A percentile compares a stretch with the other conserved stretches of the same genome.
Conservation (phyloP, 2,113 vertebrate genomes). For the Brachionichthys hirsutus region DNA sequence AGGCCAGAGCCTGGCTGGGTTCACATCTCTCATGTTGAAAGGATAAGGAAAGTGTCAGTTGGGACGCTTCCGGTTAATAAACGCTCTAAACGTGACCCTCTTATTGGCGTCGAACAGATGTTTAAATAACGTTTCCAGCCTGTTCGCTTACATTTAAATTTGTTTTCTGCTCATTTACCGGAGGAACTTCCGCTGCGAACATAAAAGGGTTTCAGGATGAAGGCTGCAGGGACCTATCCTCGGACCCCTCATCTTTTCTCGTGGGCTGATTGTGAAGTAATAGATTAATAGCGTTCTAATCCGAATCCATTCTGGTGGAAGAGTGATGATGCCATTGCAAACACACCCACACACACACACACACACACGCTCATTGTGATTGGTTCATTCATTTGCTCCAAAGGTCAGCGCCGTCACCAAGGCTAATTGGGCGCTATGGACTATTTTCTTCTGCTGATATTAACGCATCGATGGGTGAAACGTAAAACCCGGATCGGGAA, state of each 20-base stretch:
- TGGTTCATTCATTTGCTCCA: constrained; percentile 46
- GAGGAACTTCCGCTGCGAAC: too few species aligned
- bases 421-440: constrained; percentile 44
- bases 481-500: constrained; percentile 14
- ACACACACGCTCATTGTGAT: constrained; percentile 29
- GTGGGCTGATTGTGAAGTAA: constrained; percentile 16
- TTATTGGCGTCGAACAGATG: not conserved
- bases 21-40: constrained; percentile 14
- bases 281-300: not conserved
- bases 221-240: too few species aligned
- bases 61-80: constrained; percentile 5
- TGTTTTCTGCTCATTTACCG: not conserved
- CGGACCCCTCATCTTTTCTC: too few species aligned
- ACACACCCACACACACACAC: not conserved
- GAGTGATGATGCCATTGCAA: too few species aligned
- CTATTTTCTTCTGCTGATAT: constrained; percentile 8
- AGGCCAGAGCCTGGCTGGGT: constrained; percentile 4
- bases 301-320: constrained; percentile 6
- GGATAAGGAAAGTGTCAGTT: constrained; percentile 4
- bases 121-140: not conserved
- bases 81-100: not conserved
- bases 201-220: too few species aligned
- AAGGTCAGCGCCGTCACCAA: constrained; percentile 51
- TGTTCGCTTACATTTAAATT: not conserved
- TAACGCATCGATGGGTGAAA: constrained; percentile 8